These are phyloP conservation scores for Luperina testacea DNA, from an alignment of 2,888 invertebrate species.

Conservation along the genomic window DNA sequence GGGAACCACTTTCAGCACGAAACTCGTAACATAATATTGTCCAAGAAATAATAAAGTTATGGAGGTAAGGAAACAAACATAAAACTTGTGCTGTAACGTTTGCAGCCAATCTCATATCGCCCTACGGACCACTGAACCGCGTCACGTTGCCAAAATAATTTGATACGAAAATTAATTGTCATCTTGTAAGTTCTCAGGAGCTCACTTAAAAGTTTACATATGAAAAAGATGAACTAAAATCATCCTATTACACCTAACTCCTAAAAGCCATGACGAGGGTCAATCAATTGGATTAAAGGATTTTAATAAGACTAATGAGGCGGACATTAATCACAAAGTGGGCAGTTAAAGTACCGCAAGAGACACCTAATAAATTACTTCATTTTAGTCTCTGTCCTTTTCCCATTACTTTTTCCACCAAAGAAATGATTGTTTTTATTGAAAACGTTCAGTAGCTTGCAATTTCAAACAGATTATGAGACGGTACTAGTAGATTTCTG, in stretches of 20 bases:
- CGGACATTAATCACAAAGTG: constrained; percentile 46
- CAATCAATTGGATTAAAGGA: constrained; percentile 19
- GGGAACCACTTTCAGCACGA: constrained; percentile 5
- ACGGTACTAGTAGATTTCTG: background rate
- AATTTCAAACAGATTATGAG: background rate
- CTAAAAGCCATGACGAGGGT: constrained; percentile 5
- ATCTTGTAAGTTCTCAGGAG: background rate
- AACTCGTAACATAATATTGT: constrained; percentile 38
- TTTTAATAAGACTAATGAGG: constrained; percentile 36
- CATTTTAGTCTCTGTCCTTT: constrained; percentile 24
- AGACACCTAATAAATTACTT: constrained; percentile 65
- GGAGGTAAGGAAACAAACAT: constrained; percentile 27
- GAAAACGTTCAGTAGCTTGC: background rate
- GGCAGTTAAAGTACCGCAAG: constrained; percentile 36
- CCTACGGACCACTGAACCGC: constrained; percentile 27
- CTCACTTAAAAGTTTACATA: constrained; percentile 5
- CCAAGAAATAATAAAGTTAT: constrained; percentile 47
- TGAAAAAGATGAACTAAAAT: background rate
- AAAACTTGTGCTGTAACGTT: constrained; percentile 44
- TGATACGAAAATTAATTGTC: constrained; percentile 34
- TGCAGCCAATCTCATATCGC: constrained; percentile 45
- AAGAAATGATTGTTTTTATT: constrained; percentile 25
- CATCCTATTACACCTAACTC: background rate
- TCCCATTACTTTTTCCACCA: constrained; percentile 13
- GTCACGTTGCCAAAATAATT: constrained; percentile 47